phyloP scores from a whole-genome alignment of 2,113 vertebrate species.

The Rhinolophus sinicus region DNA sequence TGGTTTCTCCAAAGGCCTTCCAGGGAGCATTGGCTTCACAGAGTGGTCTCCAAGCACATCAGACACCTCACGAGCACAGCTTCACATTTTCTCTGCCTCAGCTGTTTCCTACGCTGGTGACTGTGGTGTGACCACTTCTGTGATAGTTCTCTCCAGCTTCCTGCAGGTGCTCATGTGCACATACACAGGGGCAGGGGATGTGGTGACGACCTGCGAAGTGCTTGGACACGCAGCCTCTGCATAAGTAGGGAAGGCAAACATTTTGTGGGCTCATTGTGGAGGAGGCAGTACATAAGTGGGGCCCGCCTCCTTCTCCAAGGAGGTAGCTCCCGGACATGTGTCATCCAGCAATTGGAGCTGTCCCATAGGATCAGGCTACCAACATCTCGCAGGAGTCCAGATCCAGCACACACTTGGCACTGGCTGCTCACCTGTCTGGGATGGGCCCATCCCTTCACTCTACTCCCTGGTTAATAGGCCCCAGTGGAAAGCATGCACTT shows the following conservation, averaged over 20 bases:
- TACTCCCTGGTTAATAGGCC: neutral
- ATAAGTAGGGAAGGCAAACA: rapidly evolving
- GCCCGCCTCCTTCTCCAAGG: neutral
- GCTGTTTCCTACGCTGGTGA: neutral
- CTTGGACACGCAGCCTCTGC: neutral
- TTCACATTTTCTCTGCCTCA: neutral
- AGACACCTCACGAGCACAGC: neutral
- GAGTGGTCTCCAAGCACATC: neutral
- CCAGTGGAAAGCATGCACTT: neutral
- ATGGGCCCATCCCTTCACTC: neutral
- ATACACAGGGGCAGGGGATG: neutral
- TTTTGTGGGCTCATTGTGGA: neutral
- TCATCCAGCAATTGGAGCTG: neutral
- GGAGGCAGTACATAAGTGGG: neutral
- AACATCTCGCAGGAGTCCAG: neutral
- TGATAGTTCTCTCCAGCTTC: neutral
- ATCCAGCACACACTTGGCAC: neutral
- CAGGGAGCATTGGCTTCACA: neutral
- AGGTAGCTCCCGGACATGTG: neutral
- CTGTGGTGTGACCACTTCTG: too few species aligned
- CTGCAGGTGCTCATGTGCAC: neutral
- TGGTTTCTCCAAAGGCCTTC: neutral
- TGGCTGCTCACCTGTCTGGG: neutral
- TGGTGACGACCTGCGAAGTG: too few species aligned
- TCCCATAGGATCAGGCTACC: neutral